Base-by-base conservation (phyloP, 2,888 invertebrate genomes). In the Drosophila borealis region DNA sequence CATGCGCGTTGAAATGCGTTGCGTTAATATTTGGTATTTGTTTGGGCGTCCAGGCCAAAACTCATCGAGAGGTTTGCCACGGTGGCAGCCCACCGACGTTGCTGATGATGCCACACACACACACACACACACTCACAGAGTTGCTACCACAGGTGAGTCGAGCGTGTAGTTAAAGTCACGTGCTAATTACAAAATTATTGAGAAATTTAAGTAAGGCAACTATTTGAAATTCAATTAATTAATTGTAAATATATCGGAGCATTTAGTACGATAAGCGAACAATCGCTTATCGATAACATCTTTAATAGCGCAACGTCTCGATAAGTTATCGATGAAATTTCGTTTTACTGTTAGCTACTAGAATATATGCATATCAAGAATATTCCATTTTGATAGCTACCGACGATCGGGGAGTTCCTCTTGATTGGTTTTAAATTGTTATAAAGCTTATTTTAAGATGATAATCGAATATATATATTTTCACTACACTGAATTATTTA, bases 11-110 rank as follows among this genome's bases (percentile, higher is more conserved):
- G 85, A 88, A 85, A 89, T 80, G 69, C 68, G 50, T 54, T 70
- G 77, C 80, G 87, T 89, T 86, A 87, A 86, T 86, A 88, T 86
- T 86, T 88, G 66, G 82, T 81, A 76, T 84, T 89, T 89, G 81
- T 84, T 89, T 89, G 85, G 78, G 87, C 68, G 66, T 75, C 74
- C 66, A 55, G 65, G 59, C 49, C 69, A 49, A 62, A 76, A 67
- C 62, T 61, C 48, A 63, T 67, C 64, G 48, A 68, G 50, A 65
- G 51, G 62, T 49, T 75, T 76, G 57, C 60, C 39, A 33, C 62
- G 46, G 56, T 66, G 72, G 64, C 72, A 69, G 83, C 73, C 83
- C 83, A 84, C 83, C 83, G 71, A 78, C 88, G 83, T 85, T 48
- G 78, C 37, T 44, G 46, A 33, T 59, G 64, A 33, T 64, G 64